Evolutionary conservation across 2,113 vertebrate species (phyloP).

Genomic region (Oceanodroma tethys): DNA sequence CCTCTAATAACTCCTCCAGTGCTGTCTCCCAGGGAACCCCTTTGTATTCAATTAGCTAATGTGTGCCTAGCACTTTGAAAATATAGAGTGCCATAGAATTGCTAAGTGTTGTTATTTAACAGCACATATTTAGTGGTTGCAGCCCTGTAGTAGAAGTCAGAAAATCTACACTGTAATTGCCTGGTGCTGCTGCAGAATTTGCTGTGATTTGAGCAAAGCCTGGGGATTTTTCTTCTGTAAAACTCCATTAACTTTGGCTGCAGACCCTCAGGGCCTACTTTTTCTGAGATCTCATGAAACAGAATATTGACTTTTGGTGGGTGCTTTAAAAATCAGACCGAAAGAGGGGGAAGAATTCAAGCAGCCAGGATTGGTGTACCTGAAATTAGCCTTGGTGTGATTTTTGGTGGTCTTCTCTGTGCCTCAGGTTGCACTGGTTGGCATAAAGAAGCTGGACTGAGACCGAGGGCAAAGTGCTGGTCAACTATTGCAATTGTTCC

Average conservation of each 20-base stretch:
- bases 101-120: constrained; percentile 58
- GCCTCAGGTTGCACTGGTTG: neutral
- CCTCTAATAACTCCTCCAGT: constrained; percentile 22
- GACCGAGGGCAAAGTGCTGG: neutral
- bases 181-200: neutral
- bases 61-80: constrained; percentile 41
- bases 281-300: neutral
- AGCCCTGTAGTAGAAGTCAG: constrained; percentile 17
- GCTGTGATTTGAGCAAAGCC: neutral
- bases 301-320: neutral
- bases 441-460: neutral
- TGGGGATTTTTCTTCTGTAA: neutral
- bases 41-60: constrained; percentile 69
- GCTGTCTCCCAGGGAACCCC: constrained; percentile 57
- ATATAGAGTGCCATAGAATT: constrained; percentile 25
- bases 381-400: neutral
- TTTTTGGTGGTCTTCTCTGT: neutral
- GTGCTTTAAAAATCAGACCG: neutral
- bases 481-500: neutral
- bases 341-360: neutral
- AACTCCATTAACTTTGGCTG: constrained; percentile 42
- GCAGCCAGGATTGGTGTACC: neutral
- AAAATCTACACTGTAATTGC: neutral
- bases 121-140: neutral
- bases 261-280: neutral